Evolutionary conservation across 2,888 invertebrate genomes (phyloP).

Genomic region (Timema cristinae): DNA sequence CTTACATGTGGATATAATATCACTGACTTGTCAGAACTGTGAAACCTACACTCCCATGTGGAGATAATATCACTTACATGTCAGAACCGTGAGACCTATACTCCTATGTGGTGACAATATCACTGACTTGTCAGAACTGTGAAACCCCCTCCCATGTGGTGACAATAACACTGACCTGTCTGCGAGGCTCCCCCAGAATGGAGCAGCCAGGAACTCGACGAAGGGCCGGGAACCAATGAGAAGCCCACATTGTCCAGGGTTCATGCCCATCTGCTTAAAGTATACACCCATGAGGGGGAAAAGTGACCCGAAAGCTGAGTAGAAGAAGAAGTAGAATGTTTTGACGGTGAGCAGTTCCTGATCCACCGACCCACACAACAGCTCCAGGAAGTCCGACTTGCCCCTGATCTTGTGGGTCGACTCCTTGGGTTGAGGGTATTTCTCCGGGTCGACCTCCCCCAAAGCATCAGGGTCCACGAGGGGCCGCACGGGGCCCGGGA

Average conservation of each 20-base stretch:
- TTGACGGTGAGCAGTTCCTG: slow-evolving; percentile 92
- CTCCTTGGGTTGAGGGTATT: slow-evolving; percentile 80
- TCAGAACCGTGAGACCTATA: too few species aligned
- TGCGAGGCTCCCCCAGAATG: slow-evolving; percentile 96
- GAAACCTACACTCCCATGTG: too few species aligned
- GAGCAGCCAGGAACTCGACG: slow-evolving; percentile 94
- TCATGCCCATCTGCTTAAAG: slow-evolving; percentile 99
- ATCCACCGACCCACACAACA: slow-evolving; percentile 77
- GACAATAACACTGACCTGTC: slow-evolving; percentile 57
- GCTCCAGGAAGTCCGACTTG: slow-evolving; percentile 77
- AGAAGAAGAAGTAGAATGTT: slow-evolving; percentile 99
- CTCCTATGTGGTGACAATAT: too few species aligned
- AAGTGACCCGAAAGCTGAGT: slow-evolving; percentile 96
- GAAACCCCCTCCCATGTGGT: not conserved
- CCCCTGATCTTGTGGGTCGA: slow-evolving; percentile 87
- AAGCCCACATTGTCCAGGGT: slow-evolving; percentile 90
- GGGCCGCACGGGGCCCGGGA: slow-evolving; percentile 53
- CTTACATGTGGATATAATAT: too few species aligned
- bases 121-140: too few species aligned
- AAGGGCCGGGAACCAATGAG: slow-evolving; percentile 95
- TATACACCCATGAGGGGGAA: slow-evolving; percentile 98
- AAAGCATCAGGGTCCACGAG: slow-evolving; percentile 77
- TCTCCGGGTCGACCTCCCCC: slow-evolving; percentile 79
- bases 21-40: too few species aligned
- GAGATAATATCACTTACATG: too few species aligned